Evolutionary conservation across 37 sponge, comb jelly and placozoan species (phyloP).

Genomic region (Haliclona indistincta): DNA sequence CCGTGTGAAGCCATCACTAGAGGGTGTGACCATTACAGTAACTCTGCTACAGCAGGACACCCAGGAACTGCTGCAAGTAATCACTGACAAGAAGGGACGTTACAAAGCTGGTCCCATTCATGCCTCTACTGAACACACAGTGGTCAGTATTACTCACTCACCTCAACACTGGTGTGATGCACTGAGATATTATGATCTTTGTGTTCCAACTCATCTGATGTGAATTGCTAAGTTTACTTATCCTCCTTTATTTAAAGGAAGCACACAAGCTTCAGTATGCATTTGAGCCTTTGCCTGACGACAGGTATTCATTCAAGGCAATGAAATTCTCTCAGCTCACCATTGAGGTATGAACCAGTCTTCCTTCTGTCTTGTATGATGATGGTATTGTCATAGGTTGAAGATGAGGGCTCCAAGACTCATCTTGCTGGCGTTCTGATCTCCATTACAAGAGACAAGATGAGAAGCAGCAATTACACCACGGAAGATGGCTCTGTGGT

Average conservation of each 20-base stretch:
- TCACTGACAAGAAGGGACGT: constrained; percentile 47
- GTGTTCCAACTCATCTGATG: no score
- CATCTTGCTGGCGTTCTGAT: constrained; percentile 65
- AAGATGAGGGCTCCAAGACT: neutral
- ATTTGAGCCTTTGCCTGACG: constrained; percentile 33
- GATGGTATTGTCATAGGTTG: constrained; percentile 14
- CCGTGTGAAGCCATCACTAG: constrained; percentile 55
- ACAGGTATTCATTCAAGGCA: constrained; percentile 49
- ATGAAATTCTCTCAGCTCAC: constrained; percentile 42
- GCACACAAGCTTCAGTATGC: constrained; percentile 60
- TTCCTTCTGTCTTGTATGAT: neutral
- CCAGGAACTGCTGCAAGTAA: neutral
- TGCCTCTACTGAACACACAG: constrained; percentile 9
- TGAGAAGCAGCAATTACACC: constrained; percentile 69
- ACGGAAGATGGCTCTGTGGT: constrained; percentile 33
- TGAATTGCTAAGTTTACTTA: neutral
- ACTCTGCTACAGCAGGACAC: constrained; percentile 12
- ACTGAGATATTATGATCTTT: no score
- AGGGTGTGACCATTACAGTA: constrained; percentile 44
- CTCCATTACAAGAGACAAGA: constrained; percentile 69
- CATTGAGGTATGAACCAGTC: constrained; percentile 38
- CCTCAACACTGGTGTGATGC: no score
- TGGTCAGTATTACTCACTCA: constrained; percentile 31
- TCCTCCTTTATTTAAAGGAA: constrained; percentile 11
- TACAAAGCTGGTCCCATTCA: constrained; percentile 65